Conservation (phyloP, 2,888 invertebrate genomes). For the Laothoe populi region DNA sequence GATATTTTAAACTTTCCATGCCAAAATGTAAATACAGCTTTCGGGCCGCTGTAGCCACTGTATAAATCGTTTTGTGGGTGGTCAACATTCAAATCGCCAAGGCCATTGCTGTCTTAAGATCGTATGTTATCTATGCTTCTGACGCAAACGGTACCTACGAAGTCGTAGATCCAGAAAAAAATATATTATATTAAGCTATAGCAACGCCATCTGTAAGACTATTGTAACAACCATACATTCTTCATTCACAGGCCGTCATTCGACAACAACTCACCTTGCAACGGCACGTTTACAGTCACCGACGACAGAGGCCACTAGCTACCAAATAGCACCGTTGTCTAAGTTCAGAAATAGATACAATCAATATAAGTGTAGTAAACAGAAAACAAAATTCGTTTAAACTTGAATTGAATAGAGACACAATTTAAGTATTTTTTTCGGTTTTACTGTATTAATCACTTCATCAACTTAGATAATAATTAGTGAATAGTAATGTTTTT, state of each 20-base stretch:
- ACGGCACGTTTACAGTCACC: constrained; percentile 71
- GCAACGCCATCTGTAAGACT: constrained; percentile 49
- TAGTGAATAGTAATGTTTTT: constrained; percentile 55
- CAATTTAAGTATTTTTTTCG: neutral
- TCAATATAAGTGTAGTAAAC: constrained; percentile 12
- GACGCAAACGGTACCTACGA: too few species aligned
- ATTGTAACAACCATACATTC: neutral
- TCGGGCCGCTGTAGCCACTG: too few species aligned
- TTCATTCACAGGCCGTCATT: constrained; percentile 57
- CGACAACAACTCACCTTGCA: constrained; percentile 63
- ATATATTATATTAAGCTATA: neutral
- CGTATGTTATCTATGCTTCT: too few species aligned
- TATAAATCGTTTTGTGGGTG: too few species aligned
- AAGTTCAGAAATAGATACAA: constrained; percentile 1
- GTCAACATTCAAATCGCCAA: too few species aligned
- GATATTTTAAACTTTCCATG: too few species aligned
- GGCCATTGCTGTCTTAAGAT: too few species aligned
- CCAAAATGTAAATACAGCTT: too few species aligned
- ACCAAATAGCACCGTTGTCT: constrained; percentile 19
- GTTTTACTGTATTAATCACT: constrained; percentile 12
- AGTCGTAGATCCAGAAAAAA: too few species aligned
- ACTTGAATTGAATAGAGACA: too few species aligned
- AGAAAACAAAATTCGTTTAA: neutral
- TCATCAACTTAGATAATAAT: constrained; percentile 4
- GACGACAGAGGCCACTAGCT: constrained; percentile 74